These are phyloP conservation scores for Ciona savignyi DNA, from an alignment of 23 tunicate species.

Conservation along the genomic window DNA sequence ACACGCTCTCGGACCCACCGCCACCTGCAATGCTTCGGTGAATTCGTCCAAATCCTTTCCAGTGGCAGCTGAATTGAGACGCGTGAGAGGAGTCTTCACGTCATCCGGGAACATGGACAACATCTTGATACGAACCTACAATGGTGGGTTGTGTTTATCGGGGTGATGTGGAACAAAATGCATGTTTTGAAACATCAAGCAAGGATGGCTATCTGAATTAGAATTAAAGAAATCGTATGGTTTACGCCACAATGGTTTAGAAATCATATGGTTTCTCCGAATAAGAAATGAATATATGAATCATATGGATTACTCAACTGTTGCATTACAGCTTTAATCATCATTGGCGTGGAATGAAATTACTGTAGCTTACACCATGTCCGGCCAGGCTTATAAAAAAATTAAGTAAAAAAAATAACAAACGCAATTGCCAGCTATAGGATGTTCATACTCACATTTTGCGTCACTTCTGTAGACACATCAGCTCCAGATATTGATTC, in stretches of 20 bases:
- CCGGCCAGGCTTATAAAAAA: no score
- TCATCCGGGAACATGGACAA: constrained; percentile 46
- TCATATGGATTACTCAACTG: no score
- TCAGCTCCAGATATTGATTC: constrained; percentile 44
- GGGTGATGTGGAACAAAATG: neutral
- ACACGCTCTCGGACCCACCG: constrained; percentile 21
- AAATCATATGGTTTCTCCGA: neutral
- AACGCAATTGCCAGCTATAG: neutral
- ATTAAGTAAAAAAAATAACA: no score
- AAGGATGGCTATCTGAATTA: no score
- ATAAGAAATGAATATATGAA: neutral
- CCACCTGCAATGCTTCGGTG: constrained; percentile 14
- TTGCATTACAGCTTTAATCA: no score
- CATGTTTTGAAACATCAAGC: no score
- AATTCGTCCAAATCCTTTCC: constrained; percentile 44
- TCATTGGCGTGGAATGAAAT: no score
- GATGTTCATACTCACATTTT: neutral
- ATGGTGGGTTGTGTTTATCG: neutral
- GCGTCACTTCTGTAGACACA: constrained; percentile 34
- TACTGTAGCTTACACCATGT: no score
- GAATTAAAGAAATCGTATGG: no score
- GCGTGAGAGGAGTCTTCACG: constrained; percentile 27
- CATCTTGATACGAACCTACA: constrained; percentile 40
- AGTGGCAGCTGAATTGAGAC: constrained; percentile 22
- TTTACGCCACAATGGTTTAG: no score